A percentile compares a stretch with the other conserved stretches of the same genome.
These are phyloP conservation scores for Urocolius indicus DNA, from an alignment of 2,113 vertebrate species.

Conservation along the genomic window DNA sequence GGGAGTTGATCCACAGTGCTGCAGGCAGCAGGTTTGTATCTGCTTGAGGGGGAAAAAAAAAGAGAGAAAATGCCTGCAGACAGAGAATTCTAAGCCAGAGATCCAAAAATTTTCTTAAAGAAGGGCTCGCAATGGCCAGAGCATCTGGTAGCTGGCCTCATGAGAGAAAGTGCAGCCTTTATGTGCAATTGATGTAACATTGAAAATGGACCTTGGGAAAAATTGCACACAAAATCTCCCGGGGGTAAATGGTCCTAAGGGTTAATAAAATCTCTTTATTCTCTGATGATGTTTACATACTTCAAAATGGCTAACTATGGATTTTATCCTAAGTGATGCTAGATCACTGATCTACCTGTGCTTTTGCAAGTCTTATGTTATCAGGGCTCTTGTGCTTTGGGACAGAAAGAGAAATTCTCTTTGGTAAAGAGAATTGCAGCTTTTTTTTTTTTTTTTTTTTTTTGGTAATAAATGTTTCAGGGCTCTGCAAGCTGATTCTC, in stretches of 20 bases:
- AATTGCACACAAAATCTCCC: neutral
- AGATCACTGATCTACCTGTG: neutral
- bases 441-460: neutral
- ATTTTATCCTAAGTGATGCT: neutral
- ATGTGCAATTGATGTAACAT: neutral
- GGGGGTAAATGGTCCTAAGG: neutral
- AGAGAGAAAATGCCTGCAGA: neutral
- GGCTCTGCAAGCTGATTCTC: neutral
- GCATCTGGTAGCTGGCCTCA: neutral
- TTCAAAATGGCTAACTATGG: neutral
- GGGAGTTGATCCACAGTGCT: neutral
- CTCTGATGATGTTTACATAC: neutral
- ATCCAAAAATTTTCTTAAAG: neutral
- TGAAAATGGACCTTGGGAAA: neutral
- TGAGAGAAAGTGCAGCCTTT: neutral
- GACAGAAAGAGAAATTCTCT: neutral
- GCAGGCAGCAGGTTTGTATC: neutral
- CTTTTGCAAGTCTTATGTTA: neutral
- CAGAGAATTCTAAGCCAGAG: neutral
- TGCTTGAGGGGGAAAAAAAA: rapidly evolving
- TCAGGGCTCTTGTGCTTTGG: neutral
- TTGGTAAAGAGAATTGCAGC: neutral
- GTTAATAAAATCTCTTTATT: neutral
- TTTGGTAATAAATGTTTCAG: neutral
- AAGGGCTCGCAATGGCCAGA: neutral